Conservation (phyloP, 1,140 invertebrate genomes). For the Reticulitermes speratus region DNA sequence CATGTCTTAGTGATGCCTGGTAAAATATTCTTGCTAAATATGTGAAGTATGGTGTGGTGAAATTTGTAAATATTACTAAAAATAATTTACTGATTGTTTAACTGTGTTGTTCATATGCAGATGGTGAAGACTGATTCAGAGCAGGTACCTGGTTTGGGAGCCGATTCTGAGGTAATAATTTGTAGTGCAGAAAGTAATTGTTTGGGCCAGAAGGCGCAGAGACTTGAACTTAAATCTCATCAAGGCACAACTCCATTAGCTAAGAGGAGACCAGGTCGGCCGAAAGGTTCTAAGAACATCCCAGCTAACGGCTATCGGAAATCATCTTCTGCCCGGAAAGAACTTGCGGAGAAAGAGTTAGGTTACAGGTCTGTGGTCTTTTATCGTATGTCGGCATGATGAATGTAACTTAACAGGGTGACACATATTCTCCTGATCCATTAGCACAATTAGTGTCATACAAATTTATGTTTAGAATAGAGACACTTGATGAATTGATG, state of each 20-base stretch:
- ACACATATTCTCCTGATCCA: too few species aligned
- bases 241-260: neutral
- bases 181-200: neutral
- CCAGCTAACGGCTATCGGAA: neutral
- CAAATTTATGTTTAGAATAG: too few species aligned
- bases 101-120: neutral
- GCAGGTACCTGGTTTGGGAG: neutral
- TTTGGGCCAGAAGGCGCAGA: neutral
- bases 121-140: constrained; percentile 20
- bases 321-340: neutral
- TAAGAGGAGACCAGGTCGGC: constrained; percentile 22
- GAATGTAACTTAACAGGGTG: too few species aligned
- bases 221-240: neutral
- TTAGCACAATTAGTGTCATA: too few species aligned
- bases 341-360: neutral
- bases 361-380: constrained; percentile 7
- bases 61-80: too few species aligned
- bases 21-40: too few species aligned
- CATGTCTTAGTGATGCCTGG: too few species aligned
- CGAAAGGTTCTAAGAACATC: constrained; percentile 22
- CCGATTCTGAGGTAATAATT: neutral
- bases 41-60: too few species aligned
- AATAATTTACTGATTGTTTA: too few species aligned
- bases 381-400: too few species aligned
- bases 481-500: too few species aligned